These are phyloP conservation scores for Theropithecus gelada DNA, from an alignment of 2,113 vertebrate genomes.

Conservation along the genomic window DNA sequence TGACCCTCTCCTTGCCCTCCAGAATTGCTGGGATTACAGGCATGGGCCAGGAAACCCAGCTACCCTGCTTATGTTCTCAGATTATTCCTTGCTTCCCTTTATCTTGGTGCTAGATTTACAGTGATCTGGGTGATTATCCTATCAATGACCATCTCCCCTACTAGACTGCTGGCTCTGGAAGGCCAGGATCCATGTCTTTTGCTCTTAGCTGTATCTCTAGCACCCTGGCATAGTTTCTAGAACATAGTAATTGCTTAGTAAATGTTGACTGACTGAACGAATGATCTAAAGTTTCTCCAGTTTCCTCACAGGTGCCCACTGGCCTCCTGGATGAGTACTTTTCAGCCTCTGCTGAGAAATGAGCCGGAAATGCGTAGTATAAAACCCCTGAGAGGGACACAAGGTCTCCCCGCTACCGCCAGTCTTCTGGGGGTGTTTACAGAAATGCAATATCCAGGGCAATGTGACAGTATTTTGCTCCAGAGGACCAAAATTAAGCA, in stretches of 20 bases:
- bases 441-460: neutral
- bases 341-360: neutral
- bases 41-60: no score
- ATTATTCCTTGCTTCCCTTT: neutral
- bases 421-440: neutral
- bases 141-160: neutral
- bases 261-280: neutral
- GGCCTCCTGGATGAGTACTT: neutral
- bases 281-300: neutral
- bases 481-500: constrained; percentile 11
- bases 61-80: neutral
- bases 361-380: neutral
- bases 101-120: neutral
- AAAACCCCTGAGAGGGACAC: neutral
- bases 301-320: neutral
- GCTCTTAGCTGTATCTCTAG: neutral
- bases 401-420: neutral
- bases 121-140: neutral
- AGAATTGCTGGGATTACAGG: no score
- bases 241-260: neutral
- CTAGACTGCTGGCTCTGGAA: neutral
- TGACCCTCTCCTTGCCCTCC: no score
- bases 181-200: neutral
- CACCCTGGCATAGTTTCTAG: neutral
- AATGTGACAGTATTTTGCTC: constrained; percentile 32